phyloP scores from a whole-genome alignment of 2,113 vertebrate genomes.

The Microtus ochrogaster region DNA sequence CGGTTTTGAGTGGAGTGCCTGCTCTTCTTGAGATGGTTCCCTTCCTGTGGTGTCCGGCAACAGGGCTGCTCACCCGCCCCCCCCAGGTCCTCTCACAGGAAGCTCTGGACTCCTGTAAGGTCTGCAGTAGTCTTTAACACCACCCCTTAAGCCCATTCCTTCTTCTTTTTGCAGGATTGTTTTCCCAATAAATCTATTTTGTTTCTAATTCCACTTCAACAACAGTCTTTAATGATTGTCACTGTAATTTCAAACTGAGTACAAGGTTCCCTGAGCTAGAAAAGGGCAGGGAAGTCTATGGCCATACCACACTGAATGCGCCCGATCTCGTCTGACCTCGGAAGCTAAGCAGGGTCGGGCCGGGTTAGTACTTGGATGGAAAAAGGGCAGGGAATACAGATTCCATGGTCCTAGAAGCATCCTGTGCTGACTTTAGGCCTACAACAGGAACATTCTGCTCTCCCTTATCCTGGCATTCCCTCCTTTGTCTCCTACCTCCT shows the following conservation, averaged over 20 bases:
- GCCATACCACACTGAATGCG: no score
- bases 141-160: neutral
- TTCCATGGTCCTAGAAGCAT: neutral
- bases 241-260: neutral
- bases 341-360: no score
- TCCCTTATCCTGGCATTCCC: neutral
- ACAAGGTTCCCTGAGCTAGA: neutral
- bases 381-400: neutral
- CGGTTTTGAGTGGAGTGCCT: neutral
- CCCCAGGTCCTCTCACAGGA: neutral
- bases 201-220: neutral
- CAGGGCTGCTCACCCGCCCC: no score
- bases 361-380: neutral
- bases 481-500: neutral
- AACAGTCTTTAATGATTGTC: neutral
- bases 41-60: neutral
- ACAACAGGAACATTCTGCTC: neutral
- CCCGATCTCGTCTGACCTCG: no score
- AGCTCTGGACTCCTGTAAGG: no score
- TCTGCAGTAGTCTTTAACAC: neutral
- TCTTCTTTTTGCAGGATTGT: neutral
- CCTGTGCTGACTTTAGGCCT: neutral
- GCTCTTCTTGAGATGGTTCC: neutral
- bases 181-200: neutral
- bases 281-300: neutral